Percentiles rank a stretch among this genome's conserved stretches.
phyloP scores from a whole-genome alignment of 1,140 invertebrate species.

The Drosophila pallidifrons region DNA sequence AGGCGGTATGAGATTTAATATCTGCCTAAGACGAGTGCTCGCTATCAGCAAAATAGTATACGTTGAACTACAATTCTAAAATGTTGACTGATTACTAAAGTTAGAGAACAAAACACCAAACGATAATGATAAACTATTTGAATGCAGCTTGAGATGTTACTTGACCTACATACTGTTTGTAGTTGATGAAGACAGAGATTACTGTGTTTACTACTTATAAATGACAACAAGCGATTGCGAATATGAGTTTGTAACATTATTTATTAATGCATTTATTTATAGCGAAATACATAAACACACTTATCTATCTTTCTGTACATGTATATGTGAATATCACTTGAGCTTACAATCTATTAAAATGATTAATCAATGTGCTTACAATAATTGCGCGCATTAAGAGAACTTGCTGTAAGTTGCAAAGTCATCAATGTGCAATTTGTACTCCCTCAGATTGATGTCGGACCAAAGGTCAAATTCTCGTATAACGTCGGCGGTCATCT shows the following conservation, averaged over 20 bases:
- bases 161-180: background rate
- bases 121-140: background rate
- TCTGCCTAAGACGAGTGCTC: too few relatives aligned
- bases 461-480: conserved; percentile 87
- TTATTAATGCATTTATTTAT: conserved; percentile 17
- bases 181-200: background rate
- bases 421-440: conserved; percentile 73
- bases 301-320: conserved; percentile 7
- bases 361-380: conserved; percentile 46
- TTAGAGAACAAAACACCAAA: background rate
- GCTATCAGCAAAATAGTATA: background rate
- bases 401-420: conserved; percentile 71
- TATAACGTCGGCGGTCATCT: conserved; percentile 86
- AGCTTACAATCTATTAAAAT: conserved; percentile 58
- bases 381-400: background rate
- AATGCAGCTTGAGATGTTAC: background rate
- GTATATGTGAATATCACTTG: conserved; percentile 51
- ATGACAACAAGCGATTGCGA: background rate
- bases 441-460: conserved; percentile 84
- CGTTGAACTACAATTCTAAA: background rate
- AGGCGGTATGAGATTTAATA: too few relatives aligned
- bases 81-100: background rate
- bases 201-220: background rate
- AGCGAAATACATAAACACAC: conserved; percentile 1
- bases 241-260: conserved; percentile 5